Percentiles rank a stretch among this genome's conserved stretches.
phyloP scores from a whole-genome alignment of 2,797 vertebrate species.

The Rhincodon typus region DNA sequence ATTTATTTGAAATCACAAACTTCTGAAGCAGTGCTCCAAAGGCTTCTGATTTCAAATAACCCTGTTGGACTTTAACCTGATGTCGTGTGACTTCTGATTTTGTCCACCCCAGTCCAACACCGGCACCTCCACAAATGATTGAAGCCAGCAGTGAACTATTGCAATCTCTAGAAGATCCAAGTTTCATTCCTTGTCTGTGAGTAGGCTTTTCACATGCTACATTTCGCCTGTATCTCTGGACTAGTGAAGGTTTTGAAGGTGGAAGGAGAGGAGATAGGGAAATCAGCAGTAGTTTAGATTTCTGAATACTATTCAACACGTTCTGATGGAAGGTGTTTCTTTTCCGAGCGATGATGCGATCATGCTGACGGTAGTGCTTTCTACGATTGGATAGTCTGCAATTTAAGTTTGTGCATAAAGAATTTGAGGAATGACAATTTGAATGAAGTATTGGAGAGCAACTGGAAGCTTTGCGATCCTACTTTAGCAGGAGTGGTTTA shows the following conservation, averaged over 20 bases:
- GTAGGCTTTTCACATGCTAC: background rate
- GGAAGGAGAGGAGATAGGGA: background rate
- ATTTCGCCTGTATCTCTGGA: background rate
- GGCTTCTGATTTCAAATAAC: too few relatives aligned
- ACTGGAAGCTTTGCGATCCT: background rate
- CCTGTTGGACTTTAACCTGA: too few relatives aligned
- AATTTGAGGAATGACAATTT: background rate
- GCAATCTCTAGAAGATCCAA: background rate
- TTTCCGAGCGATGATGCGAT: background rate
- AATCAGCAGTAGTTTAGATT: background rate
- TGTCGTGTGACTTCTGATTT: too few relatives aligned
- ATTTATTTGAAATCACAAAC: too few relatives aligned
- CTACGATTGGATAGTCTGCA: background rate
- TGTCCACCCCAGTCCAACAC: too few relatives aligned
- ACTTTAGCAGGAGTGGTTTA: background rate
- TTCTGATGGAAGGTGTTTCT: background rate
- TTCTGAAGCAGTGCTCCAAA: too few relatives aligned
- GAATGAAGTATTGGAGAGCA: background rate
- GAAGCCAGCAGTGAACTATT: background rate
- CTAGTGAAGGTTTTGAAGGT: background rate
- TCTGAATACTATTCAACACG: background rate
- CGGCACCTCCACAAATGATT: too few relatives aligned
- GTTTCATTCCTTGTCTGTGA: background rate
- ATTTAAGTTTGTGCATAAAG: background rate
- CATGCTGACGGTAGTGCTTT: background rate